Evolutionary conservation across 2,888 invertebrate genomes (phyloP).

Genomic region (Steinernema hermaphroditum): DNA sequence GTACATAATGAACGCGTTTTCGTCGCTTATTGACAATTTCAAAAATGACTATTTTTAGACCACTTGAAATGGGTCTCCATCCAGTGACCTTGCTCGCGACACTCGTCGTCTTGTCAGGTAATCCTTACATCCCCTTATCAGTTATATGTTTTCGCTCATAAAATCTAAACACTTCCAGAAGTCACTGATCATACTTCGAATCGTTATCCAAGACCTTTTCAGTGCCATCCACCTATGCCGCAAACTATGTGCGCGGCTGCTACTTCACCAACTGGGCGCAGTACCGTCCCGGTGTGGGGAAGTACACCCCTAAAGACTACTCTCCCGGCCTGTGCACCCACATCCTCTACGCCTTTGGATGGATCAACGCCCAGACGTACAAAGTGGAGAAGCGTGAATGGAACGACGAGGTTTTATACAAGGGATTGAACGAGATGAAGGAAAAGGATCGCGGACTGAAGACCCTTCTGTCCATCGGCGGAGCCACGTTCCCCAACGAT

Average conservation of each 20-base stretch:
- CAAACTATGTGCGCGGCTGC: constrained; percentile 70
- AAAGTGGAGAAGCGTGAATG: constrained; percentile 60
- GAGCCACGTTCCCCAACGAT: constrained; percentile 92
- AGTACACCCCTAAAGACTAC: constrained; percentile 48
- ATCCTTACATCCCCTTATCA: too few species aligned
- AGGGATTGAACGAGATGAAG: constrained; percentile 81
- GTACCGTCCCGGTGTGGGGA: constrained; percentile 76
- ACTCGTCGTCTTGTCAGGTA: too few species aligned
- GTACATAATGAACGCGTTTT: too few species aligned
- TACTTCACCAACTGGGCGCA: constrained; percentile 99
- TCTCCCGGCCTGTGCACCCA: constrained; percentile 72
- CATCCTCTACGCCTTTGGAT: constrained; percentile 90
- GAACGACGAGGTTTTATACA: constrained; percentile 84
- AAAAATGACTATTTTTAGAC: too few species aligned
- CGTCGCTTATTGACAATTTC: too few species aligned
- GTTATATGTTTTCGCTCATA: too few species aligned
- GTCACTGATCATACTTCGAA: too few species aligned
- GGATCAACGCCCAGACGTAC: constrained; percentile 81
- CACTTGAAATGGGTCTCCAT: too few species aligned
- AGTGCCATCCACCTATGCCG: not conserved
- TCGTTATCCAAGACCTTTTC: too few species aligned
- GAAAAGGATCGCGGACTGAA: constrained; percentile 87
- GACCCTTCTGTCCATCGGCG: constrained; percentile 88
- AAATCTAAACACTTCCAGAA: too few species aligned
- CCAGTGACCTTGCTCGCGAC: too few species aligned